Conservation (phyloP, 2,797 vertebrate genomes). For the Paratrypauchen microcephalus region DNA sequence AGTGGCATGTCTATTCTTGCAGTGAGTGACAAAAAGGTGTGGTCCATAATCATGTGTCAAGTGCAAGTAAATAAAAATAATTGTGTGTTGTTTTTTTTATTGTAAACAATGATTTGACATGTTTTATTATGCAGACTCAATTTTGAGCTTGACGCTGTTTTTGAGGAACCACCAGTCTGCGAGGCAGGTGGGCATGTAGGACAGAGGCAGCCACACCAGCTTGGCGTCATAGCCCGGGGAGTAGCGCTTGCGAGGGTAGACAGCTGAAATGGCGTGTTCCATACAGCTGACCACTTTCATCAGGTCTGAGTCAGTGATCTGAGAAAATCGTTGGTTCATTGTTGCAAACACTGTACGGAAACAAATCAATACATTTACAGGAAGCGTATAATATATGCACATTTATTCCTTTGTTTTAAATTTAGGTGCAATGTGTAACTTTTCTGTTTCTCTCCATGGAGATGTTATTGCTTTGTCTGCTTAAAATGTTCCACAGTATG, state of each 20-base stretch:
- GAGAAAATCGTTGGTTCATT: slow-evolving; percentile 33
- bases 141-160: slow-evolving; percentile 33
- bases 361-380: neutral
- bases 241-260: slow-evolving; percentile 83
- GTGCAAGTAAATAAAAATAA: neutral
- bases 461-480: too few relatives aligned
- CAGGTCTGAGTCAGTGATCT: slow-evolving; percentile 67
- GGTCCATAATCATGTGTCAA: neutral
- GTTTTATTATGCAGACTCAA: slow-evolving; percentile 6
- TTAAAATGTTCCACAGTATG: too few relatives aligned
- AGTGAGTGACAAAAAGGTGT: neutral
- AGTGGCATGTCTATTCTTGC: neutral
- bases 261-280: slow-evolving; percentile 84
- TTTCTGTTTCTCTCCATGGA: too few relatives aligned
- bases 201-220: slow-evolving; percentile 83
- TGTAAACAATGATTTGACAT: neutral
- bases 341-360: slow-evolving; percentile 38
- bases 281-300: slow-evolving; percentile 81
- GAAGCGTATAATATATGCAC: neutral
- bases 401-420: neutral
- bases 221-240: slow-evolving; percentile 86
- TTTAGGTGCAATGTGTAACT: too few relatives aligned
- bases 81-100: neutral
- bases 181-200: slow-evolving; percentile 82
- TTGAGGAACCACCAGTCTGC: slow-evolving; percentile 65